Conservation (phyloP, 2,888 invertebrate species). For the Netelia melanura region DNA sequence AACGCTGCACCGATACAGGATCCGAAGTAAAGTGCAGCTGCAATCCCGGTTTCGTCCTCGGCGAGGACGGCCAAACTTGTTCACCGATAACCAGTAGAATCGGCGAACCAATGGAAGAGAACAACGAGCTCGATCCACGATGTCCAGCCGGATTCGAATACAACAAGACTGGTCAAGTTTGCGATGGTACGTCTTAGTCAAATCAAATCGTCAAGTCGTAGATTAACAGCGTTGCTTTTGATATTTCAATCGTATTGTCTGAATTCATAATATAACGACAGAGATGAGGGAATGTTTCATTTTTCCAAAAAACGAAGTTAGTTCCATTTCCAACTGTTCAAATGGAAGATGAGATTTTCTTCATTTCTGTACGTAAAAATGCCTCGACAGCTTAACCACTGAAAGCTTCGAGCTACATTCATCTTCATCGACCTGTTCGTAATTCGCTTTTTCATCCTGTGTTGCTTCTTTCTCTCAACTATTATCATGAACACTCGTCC, state of each 20-base stretch:
- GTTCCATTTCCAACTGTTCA: neutral
- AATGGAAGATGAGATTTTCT: neutral
- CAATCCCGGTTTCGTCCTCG: constrained; percentile 89
- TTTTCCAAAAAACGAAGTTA: neutral
- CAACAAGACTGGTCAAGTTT: constrained; percentile 78
- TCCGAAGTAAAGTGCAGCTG: constrained; percentile 90
- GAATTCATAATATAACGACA: neutral
- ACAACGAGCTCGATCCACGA: constrained; percentile 71
- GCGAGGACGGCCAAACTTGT: constrained; percentile 89
- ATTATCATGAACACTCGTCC: constrained; percentile 20
- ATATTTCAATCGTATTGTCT: neutral
- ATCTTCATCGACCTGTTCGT: constrained; percentile 3
- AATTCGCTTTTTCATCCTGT: constrained; percentile 52
- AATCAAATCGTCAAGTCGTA: neutral
- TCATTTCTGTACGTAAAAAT: constrained; percentile 16
- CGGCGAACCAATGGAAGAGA: constrained; percentile 62
- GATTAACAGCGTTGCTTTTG: neutral
- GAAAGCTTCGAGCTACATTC: neutral
- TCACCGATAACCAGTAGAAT: constrained; percentile 81
- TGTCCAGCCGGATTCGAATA: constrained; percentile 80
- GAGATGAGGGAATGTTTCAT: neutral
- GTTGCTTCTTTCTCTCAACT: constrained; percentile 59
- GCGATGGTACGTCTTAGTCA: constrained; percentile 80
- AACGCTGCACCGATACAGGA: constrained; percentile 90
- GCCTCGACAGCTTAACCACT: neutral